These are phyloP conservation scores for Rhabdophis nuchalis DNA, from an alignment of 2,797 vertebrate genomes.

Conservation along the genomic window DNA sequence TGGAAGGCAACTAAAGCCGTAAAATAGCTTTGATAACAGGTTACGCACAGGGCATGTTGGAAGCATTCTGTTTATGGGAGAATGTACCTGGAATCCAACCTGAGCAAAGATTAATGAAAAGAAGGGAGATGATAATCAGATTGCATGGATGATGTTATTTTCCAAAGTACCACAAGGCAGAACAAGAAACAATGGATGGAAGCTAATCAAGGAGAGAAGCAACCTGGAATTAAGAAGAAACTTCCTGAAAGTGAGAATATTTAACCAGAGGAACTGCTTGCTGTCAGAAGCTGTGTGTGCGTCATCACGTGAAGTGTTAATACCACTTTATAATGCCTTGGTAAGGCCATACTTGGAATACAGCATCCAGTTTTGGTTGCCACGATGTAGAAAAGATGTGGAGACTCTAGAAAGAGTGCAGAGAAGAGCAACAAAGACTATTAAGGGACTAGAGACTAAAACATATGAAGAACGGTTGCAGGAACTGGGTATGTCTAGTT, in stretches of 20 bases:
- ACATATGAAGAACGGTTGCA: too few species aligned
- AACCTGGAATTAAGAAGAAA: neutral
- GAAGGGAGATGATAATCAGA: neutral
- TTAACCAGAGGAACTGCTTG: neutral
- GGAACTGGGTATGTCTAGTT: too few species aligned
- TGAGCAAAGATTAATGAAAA: neutral
- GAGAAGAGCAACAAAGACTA: too few species aligned
- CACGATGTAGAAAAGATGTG: too few species aligned
- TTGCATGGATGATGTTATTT: neutral
- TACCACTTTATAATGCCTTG: too few species aligned
- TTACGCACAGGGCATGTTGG: neutral
- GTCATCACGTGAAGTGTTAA: too few species aligned
- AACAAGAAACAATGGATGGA: neutral
- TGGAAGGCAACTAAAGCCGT: neutral
- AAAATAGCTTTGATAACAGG: neutral
- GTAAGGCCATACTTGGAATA: too few species aligned
- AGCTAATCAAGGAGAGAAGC: neutral
- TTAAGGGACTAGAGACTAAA: too few species aligned
- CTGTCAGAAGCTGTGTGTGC: neutral
- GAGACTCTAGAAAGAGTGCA: too few species aligned
- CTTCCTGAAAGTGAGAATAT: neutral
- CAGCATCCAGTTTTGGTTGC: too few species aligned
- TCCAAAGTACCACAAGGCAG: neutral
- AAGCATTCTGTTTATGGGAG: neutral
- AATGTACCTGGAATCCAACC: neutral